Evolutionary conservation across 2,797 vertebrate genomes (phyloP).

Genomic region (Cichlasoma orientale): DNA sequence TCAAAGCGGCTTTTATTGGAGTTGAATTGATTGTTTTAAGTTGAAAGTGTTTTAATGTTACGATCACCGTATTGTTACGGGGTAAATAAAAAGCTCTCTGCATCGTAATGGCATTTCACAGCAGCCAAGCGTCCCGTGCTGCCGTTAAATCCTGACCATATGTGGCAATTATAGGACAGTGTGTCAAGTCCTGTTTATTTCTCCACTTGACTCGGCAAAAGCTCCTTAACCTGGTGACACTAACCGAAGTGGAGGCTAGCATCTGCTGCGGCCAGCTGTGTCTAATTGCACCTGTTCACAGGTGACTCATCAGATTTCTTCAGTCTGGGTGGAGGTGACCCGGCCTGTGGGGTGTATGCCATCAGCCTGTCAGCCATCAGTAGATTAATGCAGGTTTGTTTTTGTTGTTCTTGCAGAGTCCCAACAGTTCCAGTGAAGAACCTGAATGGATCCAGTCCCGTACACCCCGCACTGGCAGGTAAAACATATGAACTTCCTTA

Average conservation of each 20-base stretch:
- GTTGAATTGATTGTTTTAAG: too few relatives aligned
- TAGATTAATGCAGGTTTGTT: neutral
- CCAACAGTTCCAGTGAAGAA: constrained; percentile 97
- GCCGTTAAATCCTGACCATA: neutral
- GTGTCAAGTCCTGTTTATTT: constrained; percentile 13
- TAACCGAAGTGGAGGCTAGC: neutral
- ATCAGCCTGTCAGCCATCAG: neutral
- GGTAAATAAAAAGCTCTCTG: neutral
- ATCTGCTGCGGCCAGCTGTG: constrained; percentile 23
- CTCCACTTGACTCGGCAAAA: constrained; percentile 54
- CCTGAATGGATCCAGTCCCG: constrained; percentile 94
- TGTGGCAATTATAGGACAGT: constrained; percentile 24
- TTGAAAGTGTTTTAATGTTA: neutral
- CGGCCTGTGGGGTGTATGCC: neutral
- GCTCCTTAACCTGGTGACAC: constrained; percentile 53
- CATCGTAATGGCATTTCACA: neutral
- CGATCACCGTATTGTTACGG: neutral
- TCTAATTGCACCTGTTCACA: constrained; percentile 14
- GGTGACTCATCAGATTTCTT: constrained; percentile 44
- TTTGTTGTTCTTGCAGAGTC: constrained; percentile 81
- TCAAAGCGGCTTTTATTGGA: neutral
- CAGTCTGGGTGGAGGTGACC: constrained; percentile 12
- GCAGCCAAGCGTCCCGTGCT: neutral
- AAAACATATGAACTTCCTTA: constrained; percentile 19
- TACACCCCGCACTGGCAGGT: constrained; percentile 96